Percentiles rank a stretch among this genome's conserved stretches.
These are phyloP conservation scores for Eledone cirrhosa DNA, from an alignment of 2,888 invertebrate species.

Conservation along the genomic window DNA sequence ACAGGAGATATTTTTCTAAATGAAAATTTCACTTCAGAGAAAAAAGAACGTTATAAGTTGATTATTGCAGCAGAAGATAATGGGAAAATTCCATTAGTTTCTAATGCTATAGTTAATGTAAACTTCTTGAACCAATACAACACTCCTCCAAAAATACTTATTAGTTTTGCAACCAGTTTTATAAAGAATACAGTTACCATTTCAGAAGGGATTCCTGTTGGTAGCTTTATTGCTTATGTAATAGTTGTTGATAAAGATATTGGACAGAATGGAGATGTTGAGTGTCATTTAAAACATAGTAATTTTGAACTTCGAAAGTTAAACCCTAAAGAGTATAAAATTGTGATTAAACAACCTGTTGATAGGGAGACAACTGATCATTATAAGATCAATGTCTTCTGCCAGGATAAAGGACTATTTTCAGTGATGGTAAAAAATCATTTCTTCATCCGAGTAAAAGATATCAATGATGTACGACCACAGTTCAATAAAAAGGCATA, in stretches of 20 bases:
- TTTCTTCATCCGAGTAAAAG: conserved; percentile 42
- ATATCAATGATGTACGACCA: conserved; percentile 38
- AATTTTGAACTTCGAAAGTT: conserved; percentile 38
- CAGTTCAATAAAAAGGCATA: conserved; percentile 52
- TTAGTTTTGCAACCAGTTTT: conserved; percentile 37
- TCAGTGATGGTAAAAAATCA: conserved; percentile 37
- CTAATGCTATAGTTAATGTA: conserved; percentile 42
- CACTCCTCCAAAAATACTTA: conserved; percentile 79
- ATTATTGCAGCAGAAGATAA: conserved; percentile 42
- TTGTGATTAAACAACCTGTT: conserved; percentile 42
- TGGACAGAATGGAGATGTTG: conserved; percentile 50
- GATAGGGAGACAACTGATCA: conserved; percentile 45
- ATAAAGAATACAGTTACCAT: conserved; percentile 39
- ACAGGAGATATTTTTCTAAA: conserved; percentile 78
- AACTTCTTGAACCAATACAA: conserved; percentile 85
- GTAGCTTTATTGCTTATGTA: conserved; percentile 53
- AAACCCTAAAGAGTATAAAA: conserved; percentile 37
- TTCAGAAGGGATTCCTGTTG: conserved; percentile 44
- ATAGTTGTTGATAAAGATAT: conserved; percentile 55
- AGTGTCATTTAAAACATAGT: conserved; percentile 45
- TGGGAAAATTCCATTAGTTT: conserved; percentile 36
- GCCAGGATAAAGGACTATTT: conserved; percentile 47
- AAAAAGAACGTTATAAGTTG: conserved; percentile 39
- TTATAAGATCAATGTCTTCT: conserved; percentile 45
- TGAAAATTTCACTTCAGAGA: conserved; percentile 55